Evolutionary conservation across 2,113 vertebrate species (phyloP).

Genomic region (Vanacampus margaritifer): DNA sequence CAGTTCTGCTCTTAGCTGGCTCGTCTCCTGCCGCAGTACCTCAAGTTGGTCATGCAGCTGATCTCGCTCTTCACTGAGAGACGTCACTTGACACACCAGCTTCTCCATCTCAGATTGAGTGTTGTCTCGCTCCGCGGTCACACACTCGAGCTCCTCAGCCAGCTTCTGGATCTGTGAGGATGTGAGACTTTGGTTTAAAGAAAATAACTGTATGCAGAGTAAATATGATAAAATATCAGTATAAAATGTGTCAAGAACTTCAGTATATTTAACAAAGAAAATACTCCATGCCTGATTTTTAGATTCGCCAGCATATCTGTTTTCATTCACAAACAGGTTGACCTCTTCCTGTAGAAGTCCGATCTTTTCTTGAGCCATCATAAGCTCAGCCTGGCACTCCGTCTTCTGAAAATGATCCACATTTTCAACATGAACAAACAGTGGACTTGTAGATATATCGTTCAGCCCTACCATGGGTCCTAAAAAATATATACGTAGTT

Average conservation of each 20-base stretch:
- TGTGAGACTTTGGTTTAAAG: not conserved
- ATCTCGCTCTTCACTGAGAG: conserved; percentile 45
- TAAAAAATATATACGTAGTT: too few species aligned
- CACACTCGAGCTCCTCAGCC: conserved; percentile 28
- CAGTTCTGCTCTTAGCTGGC: conserved; percentile 33
- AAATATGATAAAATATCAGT: not conserved
- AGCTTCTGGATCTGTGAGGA: conserved; percentile 19
- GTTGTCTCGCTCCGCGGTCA: conserved; percentile 25
- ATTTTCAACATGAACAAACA: not conserved
- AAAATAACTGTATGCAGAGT: not conserved
- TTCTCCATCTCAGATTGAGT: conserved; percentile 20
- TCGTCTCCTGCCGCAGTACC: conserved; percentile 34
- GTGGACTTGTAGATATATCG: too few species aligned
- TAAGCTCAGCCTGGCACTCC: not conserved
- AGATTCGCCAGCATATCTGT: not conserved
- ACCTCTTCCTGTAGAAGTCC: not conserved
- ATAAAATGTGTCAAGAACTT: not conserved
- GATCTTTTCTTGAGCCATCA: not conserved
- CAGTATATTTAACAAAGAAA: not conserved
- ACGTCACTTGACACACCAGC: conserved; percentile 11
- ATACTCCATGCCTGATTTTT: not conserved
- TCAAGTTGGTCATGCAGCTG: conserved; percentile 43
- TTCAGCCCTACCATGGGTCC: too few species aligned
- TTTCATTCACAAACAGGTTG: not conserved
- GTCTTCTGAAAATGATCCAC: not conserved